Base-by-base conservation (phyloP, 1,140 invertebrate species). In the Chironomus striatipennis region DNA sequence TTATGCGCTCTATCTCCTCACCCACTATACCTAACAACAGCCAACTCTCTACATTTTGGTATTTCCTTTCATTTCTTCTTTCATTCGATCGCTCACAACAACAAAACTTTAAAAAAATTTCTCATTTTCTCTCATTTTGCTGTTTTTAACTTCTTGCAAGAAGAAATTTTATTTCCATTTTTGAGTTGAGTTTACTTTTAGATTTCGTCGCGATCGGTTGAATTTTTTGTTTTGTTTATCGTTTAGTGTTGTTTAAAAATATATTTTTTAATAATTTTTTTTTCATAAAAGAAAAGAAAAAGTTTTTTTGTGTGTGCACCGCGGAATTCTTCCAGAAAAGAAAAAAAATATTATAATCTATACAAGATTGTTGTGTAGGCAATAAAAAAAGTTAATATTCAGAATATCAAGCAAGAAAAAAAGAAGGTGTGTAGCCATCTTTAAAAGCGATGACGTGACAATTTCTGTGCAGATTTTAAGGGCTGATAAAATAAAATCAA, bases 371-470 rank as follows among this genome's bases (percentile, higher is more conserved):
- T 17, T 67, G 64, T 67, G 64, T 67, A 67, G 64, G 64, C 64
- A 67, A 67, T 67, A 67, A 67, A 67, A 67, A 20, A 17, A 43
- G n/a, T n/a, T n/a, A n/a, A 17, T 42, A 73, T 21, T 43, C 70
- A 20, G 34, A 73, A 73, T 24, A n/a, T n/a, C n/a, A n/a, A n/a
- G n/a, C n/a, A n/a, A n/a, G n/a, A n/a, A n/a, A n/a, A n/a, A 20
- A 17, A 24, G 17, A 70, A 34, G 72, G 34, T 73, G 42, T 73
- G 73, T 67, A 67, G 64, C 64, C 64, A 67, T 67, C 64, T 67
- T 67, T 17, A 18, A 57, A 67, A 67, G 18, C 64, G 64, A 67
- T 67, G 64, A 67, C 64, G 64, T 67, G 64, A 67, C 64, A 67
- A 67, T 18, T 67, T 12, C 7, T 67, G n/a, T 67, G 17, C n/a